phyloP scores from a whole-genome alignment of 2,888 invertebrate genomes.

The Synergus itoensis region DNA sequence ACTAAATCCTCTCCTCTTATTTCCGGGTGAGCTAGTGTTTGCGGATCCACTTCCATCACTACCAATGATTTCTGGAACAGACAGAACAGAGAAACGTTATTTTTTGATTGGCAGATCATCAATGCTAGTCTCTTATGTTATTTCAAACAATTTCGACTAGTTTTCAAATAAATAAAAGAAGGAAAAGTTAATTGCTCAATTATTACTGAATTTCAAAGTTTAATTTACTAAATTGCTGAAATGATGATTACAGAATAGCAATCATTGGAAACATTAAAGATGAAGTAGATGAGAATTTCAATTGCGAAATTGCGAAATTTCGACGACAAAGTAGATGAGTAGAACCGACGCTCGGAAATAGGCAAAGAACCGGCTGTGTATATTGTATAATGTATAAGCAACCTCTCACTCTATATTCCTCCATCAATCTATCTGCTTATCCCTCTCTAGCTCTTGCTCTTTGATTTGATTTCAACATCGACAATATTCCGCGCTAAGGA shows the following conservation, averaged over 20 bases:
- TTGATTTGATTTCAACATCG: constrained; percentile 62
- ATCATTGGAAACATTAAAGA: background rate
- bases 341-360: constrained; percentile 32
- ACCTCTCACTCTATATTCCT: constrained; percentile 46
- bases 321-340: constrained; percentile 34
- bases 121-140: constrained; percentile 5
- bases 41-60: constrained; percentile 81
- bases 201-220: background rate
- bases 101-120: constrained; percentile 24
- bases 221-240: background rate
- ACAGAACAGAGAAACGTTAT: constrained; percentile 13
- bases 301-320: background rate
- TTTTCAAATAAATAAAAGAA: background rate
- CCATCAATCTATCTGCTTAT: constrained; percentile 1
- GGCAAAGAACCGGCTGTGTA: constrained; percentile 37
- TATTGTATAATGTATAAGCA: constrained; percentile 24
- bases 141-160: background rate
- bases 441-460: constrained; percentile 46
- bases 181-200: too few species aligned
- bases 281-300: background rate
- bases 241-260: background rate
- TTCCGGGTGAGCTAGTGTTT: constrained; percentile 89
- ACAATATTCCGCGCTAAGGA: constrained; percentile 52
- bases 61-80: constrained; percentile 81
- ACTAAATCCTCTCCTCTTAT: constrained; percentile 90